Evolutionary conservation across 2,888 invertebrate genomes (phyloP).

Genomic region (Lathronympha strigana): DNA sequence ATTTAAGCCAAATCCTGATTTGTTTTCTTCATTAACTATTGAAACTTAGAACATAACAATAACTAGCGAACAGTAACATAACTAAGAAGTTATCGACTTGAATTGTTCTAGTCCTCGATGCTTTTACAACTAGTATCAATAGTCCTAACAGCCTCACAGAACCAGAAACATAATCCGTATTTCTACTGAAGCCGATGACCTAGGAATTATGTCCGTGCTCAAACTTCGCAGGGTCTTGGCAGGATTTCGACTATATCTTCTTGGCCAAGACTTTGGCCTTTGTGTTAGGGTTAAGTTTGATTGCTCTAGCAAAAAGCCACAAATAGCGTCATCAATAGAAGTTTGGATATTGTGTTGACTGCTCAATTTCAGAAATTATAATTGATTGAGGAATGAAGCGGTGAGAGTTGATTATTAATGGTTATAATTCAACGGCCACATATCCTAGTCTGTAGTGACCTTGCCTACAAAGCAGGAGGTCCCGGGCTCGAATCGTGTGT

Average conservation of each 20-base stretch:
- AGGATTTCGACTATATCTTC: conserved; percentile 17
- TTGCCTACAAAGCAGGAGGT: too few relatives aligned
- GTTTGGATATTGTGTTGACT: conserved; percentile 3
- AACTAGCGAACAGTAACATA: conserved; percentile 1
- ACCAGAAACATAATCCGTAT: neutral
- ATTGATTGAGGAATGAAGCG: neutral
- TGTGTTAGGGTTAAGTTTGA: conserved; percentile 24
- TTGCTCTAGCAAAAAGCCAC: neutral
- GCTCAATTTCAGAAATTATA: neutral
- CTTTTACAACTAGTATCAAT: conserved; percentile 34
- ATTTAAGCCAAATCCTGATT: too few relatives aligned
- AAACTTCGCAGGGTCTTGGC: conserved; percentile 27
- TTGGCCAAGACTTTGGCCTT: too few relatives aligned
- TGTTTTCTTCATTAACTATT: neutral
- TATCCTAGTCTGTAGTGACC: too few relatives aligned
- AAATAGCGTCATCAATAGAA: conserved; percentile 3
- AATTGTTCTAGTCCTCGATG: conserved; percentile 50
- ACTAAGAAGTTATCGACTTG: conserved; percentile 49
- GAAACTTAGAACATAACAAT: neutral
- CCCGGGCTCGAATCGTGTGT: too few relatives aligned
- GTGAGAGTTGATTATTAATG: neutral
- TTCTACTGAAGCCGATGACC: neutral
- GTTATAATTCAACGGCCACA: too few relatives aligned
- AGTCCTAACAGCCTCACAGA: neutral
- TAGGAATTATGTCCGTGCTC: conserved; percentile 33